Conservation (phyloP, 2,888 invertebrate species). For the Troides aeacus region DNA sequence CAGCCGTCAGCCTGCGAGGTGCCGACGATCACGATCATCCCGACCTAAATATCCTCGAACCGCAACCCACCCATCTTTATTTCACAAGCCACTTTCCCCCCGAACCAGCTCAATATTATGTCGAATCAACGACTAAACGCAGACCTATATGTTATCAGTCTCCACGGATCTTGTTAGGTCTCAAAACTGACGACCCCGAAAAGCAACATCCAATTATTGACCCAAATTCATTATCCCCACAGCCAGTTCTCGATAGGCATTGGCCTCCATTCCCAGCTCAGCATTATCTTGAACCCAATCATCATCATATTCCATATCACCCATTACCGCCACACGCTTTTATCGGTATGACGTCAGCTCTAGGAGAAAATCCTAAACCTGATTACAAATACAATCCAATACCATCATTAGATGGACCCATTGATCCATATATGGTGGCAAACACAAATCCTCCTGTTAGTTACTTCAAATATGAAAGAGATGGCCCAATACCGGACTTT, state of each 20-base stretch:
- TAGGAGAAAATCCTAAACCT: conserved; percentile 63
- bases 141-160: conserved; percentile 49
- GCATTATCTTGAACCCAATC: conserved; percentile 65
- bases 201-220: conserved; percentile 59
- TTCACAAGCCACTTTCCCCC: conserved; percentile 67
- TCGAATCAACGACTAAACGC: conserved; percentile 62
- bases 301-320: conserved; percentile 59
- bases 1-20: conserved; percentile 75
- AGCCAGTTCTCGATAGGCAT: conserved; percentile 61
- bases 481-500: conserved; percentile 69
- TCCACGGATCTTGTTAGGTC: conserved; percentile 68
- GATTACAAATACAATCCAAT: conserved; percentile 70
- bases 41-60: conserved; percentile 43
- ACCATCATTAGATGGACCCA: conserved; percentile 61
- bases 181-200: conserved; percentile 64
- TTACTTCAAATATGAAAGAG: conserved; percentile 68
- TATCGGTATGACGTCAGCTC: conserved; percentile 69
- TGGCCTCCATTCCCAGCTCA: conserved; percentile 75
- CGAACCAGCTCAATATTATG: conserved; percentile 67
- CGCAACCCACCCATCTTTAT: conserved; percentile 70
- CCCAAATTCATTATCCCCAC: conserved; percentile 64
- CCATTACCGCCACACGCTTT: conserved; percentile 68
- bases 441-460: conserved; percentile 62
- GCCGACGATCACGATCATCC: conserved; percentile 56
- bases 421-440: conserved; percentile 65